These are phyloP conservation scores for Rotaria socialis DNA, from an alignment of 2,888 invertebrate genomes.

Conservation along the genomic window DNA sequence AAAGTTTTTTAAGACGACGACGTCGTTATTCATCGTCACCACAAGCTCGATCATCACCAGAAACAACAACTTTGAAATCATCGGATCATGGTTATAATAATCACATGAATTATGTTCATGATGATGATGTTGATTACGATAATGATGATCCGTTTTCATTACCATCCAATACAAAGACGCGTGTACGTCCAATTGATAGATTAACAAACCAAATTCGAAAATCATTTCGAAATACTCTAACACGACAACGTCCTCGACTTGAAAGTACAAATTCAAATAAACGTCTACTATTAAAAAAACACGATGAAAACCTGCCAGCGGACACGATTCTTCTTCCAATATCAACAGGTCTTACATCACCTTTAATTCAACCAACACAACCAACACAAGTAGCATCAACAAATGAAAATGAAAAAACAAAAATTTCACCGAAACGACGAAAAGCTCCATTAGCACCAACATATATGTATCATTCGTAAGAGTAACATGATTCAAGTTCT, in stretches of 20 bases:
- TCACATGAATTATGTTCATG: background rate
- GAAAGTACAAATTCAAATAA: constrained; percentile 32
- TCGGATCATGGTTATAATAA: background rate
- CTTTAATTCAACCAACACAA: background rate
- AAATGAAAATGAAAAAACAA: background rate
- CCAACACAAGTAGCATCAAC: background rate
- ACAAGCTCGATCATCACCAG: background rate
- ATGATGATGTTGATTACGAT: background rate
- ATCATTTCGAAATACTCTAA: constrained; percentile 26
- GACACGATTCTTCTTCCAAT: background rate
- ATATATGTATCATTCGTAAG: background rate
- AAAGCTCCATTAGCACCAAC: constrained; percentile 23
- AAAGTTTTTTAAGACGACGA: background rate
- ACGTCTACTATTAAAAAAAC: background rate
- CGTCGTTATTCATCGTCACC: constrained; percentile 18
- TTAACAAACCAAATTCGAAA: constrained; percentile 6
- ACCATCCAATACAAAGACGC: background rate
- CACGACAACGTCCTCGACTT: background rate
- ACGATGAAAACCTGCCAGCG: background rate
- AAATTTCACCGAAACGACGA: constrained; percentile 14
- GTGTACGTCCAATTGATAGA: background rate
- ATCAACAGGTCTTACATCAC: background rate
- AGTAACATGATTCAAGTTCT: background rate
- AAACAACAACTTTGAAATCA: background rate
- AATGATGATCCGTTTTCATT: background rate